phyloP scores from a whole-genome alignment of 2,888 invertebrate species.

The Cantharis rustica region DNA sequence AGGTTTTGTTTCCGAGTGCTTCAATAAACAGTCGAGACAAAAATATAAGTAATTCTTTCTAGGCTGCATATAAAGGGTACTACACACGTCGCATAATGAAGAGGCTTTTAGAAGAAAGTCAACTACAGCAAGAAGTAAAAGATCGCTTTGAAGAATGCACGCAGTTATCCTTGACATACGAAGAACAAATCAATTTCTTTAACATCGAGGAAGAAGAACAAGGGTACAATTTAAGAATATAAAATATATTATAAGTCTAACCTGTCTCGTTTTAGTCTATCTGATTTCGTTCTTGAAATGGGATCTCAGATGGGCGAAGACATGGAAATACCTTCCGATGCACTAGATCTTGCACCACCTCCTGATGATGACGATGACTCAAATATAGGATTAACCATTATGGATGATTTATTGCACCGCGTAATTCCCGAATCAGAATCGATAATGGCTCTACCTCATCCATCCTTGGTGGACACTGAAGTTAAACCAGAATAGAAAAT shows the following conservation, averaged over 20 bases:
- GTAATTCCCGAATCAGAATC: background rate
- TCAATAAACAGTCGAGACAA: background rate
- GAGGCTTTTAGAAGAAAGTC: constrained; percentile 34
- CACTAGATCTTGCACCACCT: no score
- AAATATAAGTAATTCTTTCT: constrained; percentile 8
- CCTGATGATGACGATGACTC: background rate
- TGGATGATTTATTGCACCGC: background rate
- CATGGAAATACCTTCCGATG: background rate
- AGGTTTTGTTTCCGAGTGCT: constrained; percentile 34
- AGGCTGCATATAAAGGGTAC: constrained; percentile 55
- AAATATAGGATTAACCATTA: background rate
- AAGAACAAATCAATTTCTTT: background rate
- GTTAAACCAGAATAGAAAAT: background rate
- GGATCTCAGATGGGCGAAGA: background rate
- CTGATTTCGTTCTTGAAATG: background rate
- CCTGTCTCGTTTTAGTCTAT: background rate
- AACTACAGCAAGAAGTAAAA: background rate
- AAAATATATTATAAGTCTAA: background rate
- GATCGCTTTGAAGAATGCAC: background rate
- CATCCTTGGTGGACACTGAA: background rate
- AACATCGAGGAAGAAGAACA: background rate
- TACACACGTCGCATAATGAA: constrained; percentile 49
- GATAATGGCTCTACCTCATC: background rate
- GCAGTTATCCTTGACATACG: background rate
- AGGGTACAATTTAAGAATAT: background rate